These are phyloP conservation scores for Hyla sarda DNA, from an alignment of 2,113 vertebrate species.

Conservation along the genomic window DNA sequence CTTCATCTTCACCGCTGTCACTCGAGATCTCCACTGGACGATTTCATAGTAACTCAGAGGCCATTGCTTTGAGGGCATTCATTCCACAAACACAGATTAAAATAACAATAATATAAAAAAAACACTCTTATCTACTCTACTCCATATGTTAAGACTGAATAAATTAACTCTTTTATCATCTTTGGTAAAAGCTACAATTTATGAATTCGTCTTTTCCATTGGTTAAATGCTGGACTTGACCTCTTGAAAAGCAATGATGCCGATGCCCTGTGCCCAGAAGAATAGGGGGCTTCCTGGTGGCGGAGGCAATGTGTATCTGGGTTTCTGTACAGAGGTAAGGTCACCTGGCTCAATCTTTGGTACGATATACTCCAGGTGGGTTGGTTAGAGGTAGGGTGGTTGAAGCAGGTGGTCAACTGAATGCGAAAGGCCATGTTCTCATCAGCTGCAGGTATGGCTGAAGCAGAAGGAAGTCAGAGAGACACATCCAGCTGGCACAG, in stretches of 20 bases:
- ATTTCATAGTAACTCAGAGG: not conserved
- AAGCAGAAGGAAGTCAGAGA: not conserved
- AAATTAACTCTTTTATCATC: constrained; percentile 53
- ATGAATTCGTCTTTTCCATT: not conserved
- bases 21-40: not conserved
- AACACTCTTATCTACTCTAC: constrained; percentile 47
- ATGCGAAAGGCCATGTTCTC: not conserved
- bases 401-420: not conserved
- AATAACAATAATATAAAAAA: not conserved
- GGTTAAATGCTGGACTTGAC: constrained; percentile 7
- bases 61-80: not conserved
- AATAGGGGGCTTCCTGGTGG: not conserved
- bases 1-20: not conserved
- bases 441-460: not conserved
- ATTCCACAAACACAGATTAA: constrained; percentile 24
- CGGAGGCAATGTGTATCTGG: not conserved
- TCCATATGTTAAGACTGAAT: constrained; percentile 31
- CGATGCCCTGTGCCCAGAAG: not conserved
- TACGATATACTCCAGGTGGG: constrained; percentile 9
- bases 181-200: constrained; percentile 55
- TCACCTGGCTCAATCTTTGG: not conserved
- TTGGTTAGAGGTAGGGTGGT: constrained; percentile 48
- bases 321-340: not conserved
- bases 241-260: not conserved
- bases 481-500: not conserved